Evolutionary conservation across 2,888 invertebrate genomes (phyloP), one percentile per base, ranked within the genome.

Genomic region (Eupithecia centaureata): DNA sequence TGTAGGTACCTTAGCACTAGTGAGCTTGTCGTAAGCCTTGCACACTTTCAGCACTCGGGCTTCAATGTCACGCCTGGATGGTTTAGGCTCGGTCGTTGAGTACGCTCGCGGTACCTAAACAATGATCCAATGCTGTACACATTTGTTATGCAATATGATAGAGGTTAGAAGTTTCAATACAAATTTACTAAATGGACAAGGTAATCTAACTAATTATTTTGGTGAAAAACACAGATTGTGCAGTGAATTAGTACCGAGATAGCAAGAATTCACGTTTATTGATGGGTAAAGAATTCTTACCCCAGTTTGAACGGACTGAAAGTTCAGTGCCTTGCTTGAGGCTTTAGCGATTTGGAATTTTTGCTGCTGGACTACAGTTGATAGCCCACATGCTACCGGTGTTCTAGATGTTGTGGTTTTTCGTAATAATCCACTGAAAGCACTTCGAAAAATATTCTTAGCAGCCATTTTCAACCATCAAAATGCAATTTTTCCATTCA

Each of bases 11-110:
- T 98, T 97, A 79, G 96, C 95, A 77, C 95, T 95, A 79, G 96
- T 95, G 82, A 98, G 95, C 95, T 98, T 98, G 95, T 98, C 98
- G 94, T 97, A 98, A 74, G 96, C 95, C 79, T 95, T 94, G 91
- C 98, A 96, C 83, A 98, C 97, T 95, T 97, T 96, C 85, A 98
- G 89, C 71, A 98, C 97, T 83, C 98, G 95, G 71, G 96, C 95
- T 88, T 95, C 94, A 80, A 98, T 95, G 85, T 96, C 95, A 83
- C 95, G 93, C 82, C 94, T 86, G 54, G 95, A 93, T 75, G 92
- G 94, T 86, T 95, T 95, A 71, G 87, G 75, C 79, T 90, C 89
- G 73, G 83, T 81, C 61, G 86, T 81, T 59, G 86, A 82, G 81
- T 86, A 87, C 75, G 85, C 79, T 82, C 82, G 86, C 79, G 75